Percentiles rank a stretch among this genome's conserved stretches.
These are phyloP conservation scores for Cydia strobilella DNA, from an alignment of 1,140 invertebrate species.

Conservation along the genomic window DNA sequence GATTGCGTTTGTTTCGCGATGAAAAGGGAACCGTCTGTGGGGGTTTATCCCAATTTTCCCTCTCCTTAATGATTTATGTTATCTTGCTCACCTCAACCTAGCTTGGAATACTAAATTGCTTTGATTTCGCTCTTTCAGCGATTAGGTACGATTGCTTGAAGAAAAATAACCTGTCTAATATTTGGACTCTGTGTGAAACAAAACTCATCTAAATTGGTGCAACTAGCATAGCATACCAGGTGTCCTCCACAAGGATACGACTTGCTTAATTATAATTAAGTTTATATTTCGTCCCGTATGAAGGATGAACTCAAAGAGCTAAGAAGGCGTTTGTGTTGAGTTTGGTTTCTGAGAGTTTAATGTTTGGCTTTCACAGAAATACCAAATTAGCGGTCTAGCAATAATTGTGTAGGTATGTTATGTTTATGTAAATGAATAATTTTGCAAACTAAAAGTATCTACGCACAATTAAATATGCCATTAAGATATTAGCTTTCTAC, in stretches of 20 bases:
- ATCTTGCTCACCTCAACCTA: background rate
- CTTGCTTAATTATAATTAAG: too few species aligned
- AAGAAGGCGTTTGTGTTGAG: background rate
- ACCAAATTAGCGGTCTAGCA: background rate
- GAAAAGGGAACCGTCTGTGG: slow-evolving; percentile 5
- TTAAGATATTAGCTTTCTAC: background rate
- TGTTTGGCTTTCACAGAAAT: background rate
- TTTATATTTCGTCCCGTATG: background rate
- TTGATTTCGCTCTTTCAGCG: background rate
- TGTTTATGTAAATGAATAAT: too few species aligned
- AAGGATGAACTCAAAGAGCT: background rate
- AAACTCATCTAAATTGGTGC: too few species aligned
- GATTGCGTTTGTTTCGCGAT: slow-evolving; percentile 29
- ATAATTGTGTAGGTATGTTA: too few species aligned
- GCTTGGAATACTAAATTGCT: slow-evolving; percentile 8
- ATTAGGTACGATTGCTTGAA: too few species aligned
- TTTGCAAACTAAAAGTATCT: too few species aligned
- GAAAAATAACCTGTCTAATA: background rate
- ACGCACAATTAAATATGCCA: too few species aligned
- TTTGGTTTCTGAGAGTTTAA: background rate
- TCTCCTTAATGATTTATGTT: slow-evolving; percentile 30
- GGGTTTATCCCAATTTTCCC: slow-evolving; percentile 20
- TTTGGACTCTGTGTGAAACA: too few species aligned
- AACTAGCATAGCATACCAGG: too few species aligned
- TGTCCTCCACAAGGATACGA: too few species aligned